A percentile compares a stretch with the other conserved stretches of the same genome.
phyloP scores from a whole-genome alignment of 2,797 vertebrate genomes.

The Danio tinwini region DNA sequence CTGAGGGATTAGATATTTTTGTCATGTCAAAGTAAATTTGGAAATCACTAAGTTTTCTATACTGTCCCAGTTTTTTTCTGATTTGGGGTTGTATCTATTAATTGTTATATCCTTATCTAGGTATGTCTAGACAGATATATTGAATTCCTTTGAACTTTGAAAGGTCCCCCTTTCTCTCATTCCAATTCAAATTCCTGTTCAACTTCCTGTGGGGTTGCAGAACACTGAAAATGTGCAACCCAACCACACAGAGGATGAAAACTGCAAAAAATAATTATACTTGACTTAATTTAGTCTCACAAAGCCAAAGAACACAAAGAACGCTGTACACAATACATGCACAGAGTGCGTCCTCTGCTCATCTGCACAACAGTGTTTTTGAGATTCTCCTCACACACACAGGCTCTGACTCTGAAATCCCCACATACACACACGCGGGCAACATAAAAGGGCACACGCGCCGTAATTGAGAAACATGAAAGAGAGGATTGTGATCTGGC shows the following conservation, averaged over 20 bases:
- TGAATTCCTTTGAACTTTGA: too few relatives aligned
- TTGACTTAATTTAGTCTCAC: conserved; percentile 5
- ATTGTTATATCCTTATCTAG: too few relatives aligned
- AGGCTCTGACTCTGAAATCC: conserved; percentile 59
- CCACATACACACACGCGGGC: conserved; percentile 58
- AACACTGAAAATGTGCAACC: neutral
- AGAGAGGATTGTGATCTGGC: conserved; percentile 50
- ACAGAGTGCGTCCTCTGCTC: conserved; percentile 57
- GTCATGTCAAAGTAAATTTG: too few relatives aligned
- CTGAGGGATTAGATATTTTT: too few relatives aligned
- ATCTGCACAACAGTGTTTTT: conserved; percentile 61
- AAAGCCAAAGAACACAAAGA: conserved; percentile 26
- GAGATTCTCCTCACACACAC: conserved; percentile 70
- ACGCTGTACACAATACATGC: conserved; percentile 11
- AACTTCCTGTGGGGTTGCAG: neutral
- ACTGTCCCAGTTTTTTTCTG: too few relatives aligned
- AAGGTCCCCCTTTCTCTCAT: too few relatives aligned
- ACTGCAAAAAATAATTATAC: conserved; percentile 4
- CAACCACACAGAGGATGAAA: neutral
- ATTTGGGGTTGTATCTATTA: too few relatives aligned
- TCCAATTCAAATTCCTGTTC: too few relatives aligned
- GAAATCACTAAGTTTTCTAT: too few relatives aligned
- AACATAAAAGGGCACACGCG: conserved; percentile 64
- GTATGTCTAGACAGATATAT: neutral
- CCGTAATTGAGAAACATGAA: conserved; percentile 69